Evolutionary conservation across 2,888 invertebrate genomes (phyloP).

Genomic region (Drosophila prolongata): DNA sequence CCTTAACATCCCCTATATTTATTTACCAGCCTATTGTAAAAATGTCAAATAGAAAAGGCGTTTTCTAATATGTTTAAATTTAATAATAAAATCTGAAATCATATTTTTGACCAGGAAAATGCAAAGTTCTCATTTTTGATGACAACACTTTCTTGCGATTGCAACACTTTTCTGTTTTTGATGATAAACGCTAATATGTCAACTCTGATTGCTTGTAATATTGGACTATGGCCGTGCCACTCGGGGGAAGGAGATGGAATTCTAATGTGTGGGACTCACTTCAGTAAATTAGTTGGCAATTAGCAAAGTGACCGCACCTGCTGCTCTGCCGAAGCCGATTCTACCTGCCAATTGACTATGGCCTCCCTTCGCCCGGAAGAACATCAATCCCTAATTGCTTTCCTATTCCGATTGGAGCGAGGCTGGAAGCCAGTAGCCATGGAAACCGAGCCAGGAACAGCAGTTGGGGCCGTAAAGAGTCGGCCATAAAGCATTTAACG

Average conservation of each 20-base stretch:
- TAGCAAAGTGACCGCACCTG: conserved; percentile 56
- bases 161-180: neutral
- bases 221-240: conserved; percentile 7
- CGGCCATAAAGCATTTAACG: conserved; percentile 51
- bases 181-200: neutral
- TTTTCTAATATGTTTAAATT: no score
- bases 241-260: conserved; percentile 2
- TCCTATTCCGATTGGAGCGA: conserved; percentile 40
- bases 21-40: no score
- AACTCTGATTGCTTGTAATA: conserved; percentile 6
- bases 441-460: conserved; percentile 5
- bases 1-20: no score
- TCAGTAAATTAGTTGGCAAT: conserved; percentile 66
- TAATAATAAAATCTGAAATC: no score
- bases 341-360: conserved; percentile 18
- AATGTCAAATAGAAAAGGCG: no score
- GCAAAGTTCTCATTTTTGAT: neutral
- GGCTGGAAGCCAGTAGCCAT: conserved; percentile 7
- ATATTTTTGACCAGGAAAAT: no score
- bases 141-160: no score
- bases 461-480: conserved; percentile 37
- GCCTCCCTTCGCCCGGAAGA: conserved; percentile 2
- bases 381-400: conserved; percentile 36
- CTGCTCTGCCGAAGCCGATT: conserved; percentile 7
- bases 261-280: conserved; percentile 18